These are phyloP conservation scores for Hydraecia micacea DNA, from an alignment of 2,888 invertebrate species.

Conservation along the genomic window DNA sequence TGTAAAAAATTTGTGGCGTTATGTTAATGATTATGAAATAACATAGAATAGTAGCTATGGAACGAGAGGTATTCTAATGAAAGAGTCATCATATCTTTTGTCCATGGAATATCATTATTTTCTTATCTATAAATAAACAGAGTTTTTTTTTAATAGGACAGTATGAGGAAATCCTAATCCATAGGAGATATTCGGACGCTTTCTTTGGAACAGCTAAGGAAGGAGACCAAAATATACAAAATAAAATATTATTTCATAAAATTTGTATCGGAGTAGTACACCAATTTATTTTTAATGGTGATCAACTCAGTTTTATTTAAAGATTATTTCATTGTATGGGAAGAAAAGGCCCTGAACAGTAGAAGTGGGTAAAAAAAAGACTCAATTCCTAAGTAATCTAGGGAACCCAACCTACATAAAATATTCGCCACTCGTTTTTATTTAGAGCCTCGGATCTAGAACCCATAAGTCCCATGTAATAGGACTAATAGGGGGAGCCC, in stretches of 20 bases:
- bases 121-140: not conserved
- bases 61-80: not conserved
- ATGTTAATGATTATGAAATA: not conserved
- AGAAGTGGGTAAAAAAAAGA: not conserved
- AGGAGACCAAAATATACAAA: not conserved
- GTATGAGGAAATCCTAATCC: not conserved
- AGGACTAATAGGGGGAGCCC: not conserved
- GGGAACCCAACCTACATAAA: not conserved
- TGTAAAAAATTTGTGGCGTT: too few relatives aligned
- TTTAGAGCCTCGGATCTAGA: not conserved
- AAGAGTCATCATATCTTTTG: not conserved
- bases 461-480: not conserved
- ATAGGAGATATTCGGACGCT: not conserved
- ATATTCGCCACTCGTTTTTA: not conserved
- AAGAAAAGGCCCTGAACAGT: not conserved
- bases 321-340: not conserved
- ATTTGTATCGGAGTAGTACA: not conserved
- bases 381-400: not conserved
- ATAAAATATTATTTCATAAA: not conserved
- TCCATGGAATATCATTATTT: not conserved
- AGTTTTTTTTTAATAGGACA: not conserved
- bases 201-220: not conserved
- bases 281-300: not conserved
- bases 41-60: not conserved
- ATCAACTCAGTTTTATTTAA: too few relatives aligned